Percentiles rank a stretch among this genome's conserved stretches.
phyloP scores from a whole-genome alignment of 1,140 invertebrate genomes.

The Solen grandis region DNA sequence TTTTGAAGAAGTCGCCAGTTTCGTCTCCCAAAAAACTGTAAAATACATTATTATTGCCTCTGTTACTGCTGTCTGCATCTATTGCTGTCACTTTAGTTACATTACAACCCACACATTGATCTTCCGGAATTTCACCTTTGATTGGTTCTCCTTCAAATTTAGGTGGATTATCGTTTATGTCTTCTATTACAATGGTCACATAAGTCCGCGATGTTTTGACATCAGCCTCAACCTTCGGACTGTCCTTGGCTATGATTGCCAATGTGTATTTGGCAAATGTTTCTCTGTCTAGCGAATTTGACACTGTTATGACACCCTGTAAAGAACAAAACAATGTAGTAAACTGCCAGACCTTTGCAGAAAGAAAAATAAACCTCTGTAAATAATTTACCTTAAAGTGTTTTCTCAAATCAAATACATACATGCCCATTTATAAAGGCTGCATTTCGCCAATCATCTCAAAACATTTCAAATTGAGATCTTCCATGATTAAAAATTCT shows the following conservation, averaged over 20 bases:
- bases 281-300: constrained; percentile 4
- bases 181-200: background rate
- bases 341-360: background rate
- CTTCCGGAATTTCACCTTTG: background rate
- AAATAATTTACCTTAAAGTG: background rate
- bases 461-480: no score
- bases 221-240: background rate
- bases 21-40: constrained; percentile 1
- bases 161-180: constrained; percentile 21
- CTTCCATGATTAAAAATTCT: no score
- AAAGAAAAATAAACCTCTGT: background rate
- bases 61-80: constrained; percentile 7
- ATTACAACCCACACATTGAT: background rate
- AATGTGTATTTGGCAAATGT: background rate
- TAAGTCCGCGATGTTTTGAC: background rate
- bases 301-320: constrained; percentile 14
- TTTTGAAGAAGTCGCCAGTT: constrained; percentile 15
- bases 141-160: background rate
- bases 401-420: no score
- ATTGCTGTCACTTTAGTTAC: background rate
- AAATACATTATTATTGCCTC: background rate
- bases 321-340: background rate
- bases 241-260: constrained; percentile 1
- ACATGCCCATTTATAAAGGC: no score
- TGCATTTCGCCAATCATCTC: no score